Base-by-base conservation (phyloP, 2,113 vertebrate genomes). In the Corythaeola cristata region DNA sequence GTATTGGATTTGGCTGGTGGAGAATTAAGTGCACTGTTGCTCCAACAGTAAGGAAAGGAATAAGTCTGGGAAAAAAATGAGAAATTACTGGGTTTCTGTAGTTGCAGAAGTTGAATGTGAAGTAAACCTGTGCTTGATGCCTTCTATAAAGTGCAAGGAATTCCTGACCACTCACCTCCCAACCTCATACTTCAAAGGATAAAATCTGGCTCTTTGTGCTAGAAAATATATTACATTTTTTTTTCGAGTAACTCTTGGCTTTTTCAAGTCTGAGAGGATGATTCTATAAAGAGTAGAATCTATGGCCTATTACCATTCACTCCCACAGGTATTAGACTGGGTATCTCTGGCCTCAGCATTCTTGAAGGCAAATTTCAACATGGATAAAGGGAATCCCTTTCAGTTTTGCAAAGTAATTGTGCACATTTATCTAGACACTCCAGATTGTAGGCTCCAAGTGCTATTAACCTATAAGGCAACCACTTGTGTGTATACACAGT, bases 381-480 rank as follows among this genome's bases (percentile, higher is more conserved):
- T 19, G 79, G 79, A 83, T 94, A 85, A 86, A 93, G 79, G 71
- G 91, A 95, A 88, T 93, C 62, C 76, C 69, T 86, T 97, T 93
- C 69, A 80, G 68, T 59, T 88, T 94, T 86, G 89, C 67, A 59
- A 84, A 95, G 86, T 88, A 82, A 91, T 95, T 91, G 86, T 74
- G 56, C 32, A 52, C 67, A 64, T 90, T 90, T 91, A 74, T 59
- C 78, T 86, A 93, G 56, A n/a, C 60, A 47, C 56, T 91, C 64
- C 88, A 96, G 68, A 78, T 7, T 94, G 81, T 63, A 86, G 79
- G 33, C 52, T 95, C 56, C 75, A 81, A 96, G 85, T 82, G 85
- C 94, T 88, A 68, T 96, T 97, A 93, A 93, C 93, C 87, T 94
- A 77, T 33, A 37, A 88, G 71, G 52, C 75, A 89, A 53, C 72